These are phyloP conservation scores for Hymenopus coronatus DNA, from an alignment of 2,888 invertebrate species.

Conservation along the genomic window DNA sequence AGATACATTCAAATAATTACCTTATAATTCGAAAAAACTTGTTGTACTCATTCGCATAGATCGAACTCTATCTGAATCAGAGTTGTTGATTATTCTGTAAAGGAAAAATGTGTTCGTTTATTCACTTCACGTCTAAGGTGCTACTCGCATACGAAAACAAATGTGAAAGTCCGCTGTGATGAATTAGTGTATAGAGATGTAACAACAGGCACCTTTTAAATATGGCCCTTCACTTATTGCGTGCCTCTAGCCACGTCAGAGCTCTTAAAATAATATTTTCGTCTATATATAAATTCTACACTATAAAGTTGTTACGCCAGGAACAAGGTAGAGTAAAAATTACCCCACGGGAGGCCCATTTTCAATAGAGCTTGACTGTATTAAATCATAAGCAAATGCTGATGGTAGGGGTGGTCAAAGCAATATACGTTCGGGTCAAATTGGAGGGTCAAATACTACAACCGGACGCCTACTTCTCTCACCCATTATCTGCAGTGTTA, in stretches of 20 bases:
- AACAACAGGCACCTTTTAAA: not conserved
- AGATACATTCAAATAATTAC: too few relatives aligned
- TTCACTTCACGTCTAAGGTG: not conserved
- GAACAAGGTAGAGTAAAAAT: not conserved
- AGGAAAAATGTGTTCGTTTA: not conserved
- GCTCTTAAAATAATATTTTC: not conserved
- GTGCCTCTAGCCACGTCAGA: not conserved
- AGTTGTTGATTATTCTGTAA: not conserved
- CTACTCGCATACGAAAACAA: not conserved
- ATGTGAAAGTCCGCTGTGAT: not conserved
- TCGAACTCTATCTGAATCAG: too few relatives aligned
- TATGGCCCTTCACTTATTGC: not conserved
- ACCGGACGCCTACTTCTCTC: conserved; percentile 18
- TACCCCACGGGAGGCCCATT: conserved; percentile 3
- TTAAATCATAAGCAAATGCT: conserved; percentile 12
- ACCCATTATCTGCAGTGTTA: conserved; percentile 14
- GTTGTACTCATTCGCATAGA: too few relatives aligned
- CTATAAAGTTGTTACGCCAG: not conserved
- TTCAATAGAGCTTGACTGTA: conserved; percentile 10
- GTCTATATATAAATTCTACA: not conserved
- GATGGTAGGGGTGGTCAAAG: conserved; percentile 13
- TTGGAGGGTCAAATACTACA: conserved; percentile 12
- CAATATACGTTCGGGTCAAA: conserved; percentile 17
- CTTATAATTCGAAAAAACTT: too few relatives aligned
- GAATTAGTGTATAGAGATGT: not conserved